Percentiles rank a stretch among this genome's conserved stretches.
phyloP scores from a whole-genome alignment of 2,797 vertebrate genomes.

The Acestrorhynchus altus region DNA sequence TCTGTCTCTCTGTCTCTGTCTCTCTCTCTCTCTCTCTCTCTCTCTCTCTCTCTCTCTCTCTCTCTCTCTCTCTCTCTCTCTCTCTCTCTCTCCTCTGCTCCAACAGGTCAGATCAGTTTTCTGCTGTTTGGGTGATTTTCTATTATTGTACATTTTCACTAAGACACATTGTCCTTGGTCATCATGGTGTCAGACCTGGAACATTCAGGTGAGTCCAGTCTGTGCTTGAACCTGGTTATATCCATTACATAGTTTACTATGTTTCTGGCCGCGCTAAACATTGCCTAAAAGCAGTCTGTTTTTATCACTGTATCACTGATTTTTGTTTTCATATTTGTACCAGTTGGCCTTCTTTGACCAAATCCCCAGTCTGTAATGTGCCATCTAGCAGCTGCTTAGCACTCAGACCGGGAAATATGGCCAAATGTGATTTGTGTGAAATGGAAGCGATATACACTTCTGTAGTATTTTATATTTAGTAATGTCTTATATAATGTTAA shows the following conservation, averaged over 20 bases:
- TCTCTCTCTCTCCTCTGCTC: slow-evolving; percentile 15
- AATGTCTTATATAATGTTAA: no score
- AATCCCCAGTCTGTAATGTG: background rate
- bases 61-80: no score
- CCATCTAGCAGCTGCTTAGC: background rate
- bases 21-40: no score
- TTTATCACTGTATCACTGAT: background rate
- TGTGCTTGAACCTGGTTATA: background rate
- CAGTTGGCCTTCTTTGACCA: background rate
- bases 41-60: background rate
- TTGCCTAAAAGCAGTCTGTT: background rate
- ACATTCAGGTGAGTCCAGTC: slow-evolving; percentile 73
- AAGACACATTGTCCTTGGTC: slow-evolving; percentile 25
- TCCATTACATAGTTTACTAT: background rate
- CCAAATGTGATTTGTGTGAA: background rate
- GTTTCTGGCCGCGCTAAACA: background rate
- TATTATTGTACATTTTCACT: slow-evolving; percentile 17
- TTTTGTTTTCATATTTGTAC: background rate
- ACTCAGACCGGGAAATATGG: background rate
- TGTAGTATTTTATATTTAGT: no score
- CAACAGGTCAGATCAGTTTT: slow-evolving; percentile 21
- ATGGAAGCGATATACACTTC: no score
- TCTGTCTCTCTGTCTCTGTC: no score
- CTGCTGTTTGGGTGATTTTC: slow-evolving; percentile 24
- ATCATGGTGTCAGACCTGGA: slow-evolving; percentile 72